Conservation (phyloP, 2,888 invertebrate genomes). For the Oasisia sp. region DNA sequence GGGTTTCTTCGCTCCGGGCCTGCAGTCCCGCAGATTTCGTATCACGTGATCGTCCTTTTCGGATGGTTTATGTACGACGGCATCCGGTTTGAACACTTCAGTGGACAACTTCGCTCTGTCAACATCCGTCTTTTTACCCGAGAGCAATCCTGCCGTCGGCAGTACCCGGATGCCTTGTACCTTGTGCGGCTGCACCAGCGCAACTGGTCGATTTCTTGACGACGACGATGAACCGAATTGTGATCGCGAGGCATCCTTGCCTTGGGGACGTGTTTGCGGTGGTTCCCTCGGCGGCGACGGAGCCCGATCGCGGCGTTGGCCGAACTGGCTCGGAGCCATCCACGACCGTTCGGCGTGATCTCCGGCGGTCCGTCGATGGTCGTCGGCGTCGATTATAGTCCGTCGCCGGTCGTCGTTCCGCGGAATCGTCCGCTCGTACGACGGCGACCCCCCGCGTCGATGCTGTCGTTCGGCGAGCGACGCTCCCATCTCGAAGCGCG, state of each 20-base stretch:
- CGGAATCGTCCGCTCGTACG: not conserved
- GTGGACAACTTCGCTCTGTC: not conserved
- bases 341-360: not conserved
- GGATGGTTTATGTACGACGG: not conserved
- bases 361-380: not conserved
- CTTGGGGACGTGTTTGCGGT: not conserved
- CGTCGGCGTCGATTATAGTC: not conserved
- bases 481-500: not conserved
- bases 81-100: not conserved
- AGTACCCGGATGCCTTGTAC: conserved; percentile 39
- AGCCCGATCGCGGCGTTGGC: not conserved
- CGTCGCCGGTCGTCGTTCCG: conserved; percentile 20
- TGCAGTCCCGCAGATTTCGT: not conserved
- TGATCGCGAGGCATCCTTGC: not conserved
- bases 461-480: not conserved
- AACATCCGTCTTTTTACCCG: not conserved
- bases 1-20: not conserved
- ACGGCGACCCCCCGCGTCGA: not conserved
- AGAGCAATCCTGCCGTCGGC: conserved; percentile 24
- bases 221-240: not conserved
- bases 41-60: not conserved
- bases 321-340: not conserved
- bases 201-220: conserved; percentile 36
- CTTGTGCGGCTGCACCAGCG: conserved; percentile 42
- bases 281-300: not conserved